Conservation (phyloP, 2,797 vertebrate species). For the Cirrhinus mrigala region DNA sequence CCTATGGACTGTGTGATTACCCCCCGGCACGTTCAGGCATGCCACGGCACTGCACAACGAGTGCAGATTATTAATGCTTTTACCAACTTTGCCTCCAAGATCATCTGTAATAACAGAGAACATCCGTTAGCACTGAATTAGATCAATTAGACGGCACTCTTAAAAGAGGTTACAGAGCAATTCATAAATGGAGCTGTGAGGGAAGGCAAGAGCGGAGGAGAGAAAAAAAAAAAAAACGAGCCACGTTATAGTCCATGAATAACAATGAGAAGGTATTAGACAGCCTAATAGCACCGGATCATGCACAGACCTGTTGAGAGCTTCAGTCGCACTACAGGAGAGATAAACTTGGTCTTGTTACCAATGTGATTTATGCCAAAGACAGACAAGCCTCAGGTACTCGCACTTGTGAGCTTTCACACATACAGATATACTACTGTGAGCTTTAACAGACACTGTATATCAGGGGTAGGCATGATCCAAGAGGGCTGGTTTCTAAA, state of each 20-base stretch:
- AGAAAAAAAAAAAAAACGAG: slow-evolving; percentile 30
- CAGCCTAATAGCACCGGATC: slow-evolving; percentile 60
- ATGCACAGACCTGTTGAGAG: slow-evolving; percentile 63
- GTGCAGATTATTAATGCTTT: slow-evolving; percentile 66
- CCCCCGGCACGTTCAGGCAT: slow-evolving; percentile 40
- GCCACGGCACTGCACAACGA: slow-evolving; percentile 35
- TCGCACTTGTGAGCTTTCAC: slow-evolving; percentile 1
- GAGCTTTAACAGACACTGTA: slow-evolving; percentile 27
- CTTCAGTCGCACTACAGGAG: slow-evolving; percentile 50
- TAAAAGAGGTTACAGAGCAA: slow-evolving; percentile 68
- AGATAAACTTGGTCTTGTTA: slow-evolving; percentile 63
- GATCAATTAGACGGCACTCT: slow-evolving; percentile 68
- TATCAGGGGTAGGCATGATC: neutral
- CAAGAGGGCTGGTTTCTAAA: neutral
- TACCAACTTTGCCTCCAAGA: slow-evolving; percentile 66
- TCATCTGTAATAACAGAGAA: slow-evolving; percentile 69
- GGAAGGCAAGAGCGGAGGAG: slow-evolving; percentile 32
- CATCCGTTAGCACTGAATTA: slow-evolving; percentile 66
- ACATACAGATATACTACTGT: slow-evolving; percentile 18
- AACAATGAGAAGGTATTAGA: slow-evolving; percentile 65
- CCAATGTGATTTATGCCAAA: slow-evolving; percentile 47
- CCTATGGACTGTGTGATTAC: slow-evolving; percentile 61
- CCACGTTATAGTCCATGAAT: slow-evolving; percentile 65
- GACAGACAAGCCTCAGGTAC: slow-evolving; percentile 48
- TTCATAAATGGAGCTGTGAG: slow-evolving; percentile 65